These are phyloP conservation scores for Entomobrya multifasciata DNA, from an alignment of 2,888 invertebrate genomes.

Conservation along the genomic window DNA sequence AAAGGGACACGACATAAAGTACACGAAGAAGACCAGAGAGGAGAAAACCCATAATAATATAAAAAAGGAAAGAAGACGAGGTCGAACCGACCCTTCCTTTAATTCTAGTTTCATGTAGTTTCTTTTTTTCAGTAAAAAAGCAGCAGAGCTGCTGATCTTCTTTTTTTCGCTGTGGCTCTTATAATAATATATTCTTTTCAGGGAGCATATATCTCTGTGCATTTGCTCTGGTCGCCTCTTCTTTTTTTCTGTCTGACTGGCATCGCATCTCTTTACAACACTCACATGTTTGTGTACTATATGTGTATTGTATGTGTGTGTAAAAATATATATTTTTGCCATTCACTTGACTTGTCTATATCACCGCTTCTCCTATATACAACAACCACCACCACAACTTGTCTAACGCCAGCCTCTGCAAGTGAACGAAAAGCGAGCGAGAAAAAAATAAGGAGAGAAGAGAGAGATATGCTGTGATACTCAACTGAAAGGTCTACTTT, in stretches of 20 bases:
- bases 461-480: neutral
- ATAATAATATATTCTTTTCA: neutral
- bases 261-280: conserved; percentile 60
- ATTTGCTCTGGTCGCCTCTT: conserved; percentile 48
- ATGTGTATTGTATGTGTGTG: too few relatives aligned
- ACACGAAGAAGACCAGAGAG: conserved; percentile 28
- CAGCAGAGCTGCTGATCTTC: conserved; percentile 34
- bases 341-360: too few relatives aligned
- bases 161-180: neutral
- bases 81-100: conserved; percentile 61
- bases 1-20: conserved; percentile 26
- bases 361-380: neutral
- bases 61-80: conserved; percentile 55
- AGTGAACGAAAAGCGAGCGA: conserved; percentile 17
- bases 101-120: conserved; percentile 60
- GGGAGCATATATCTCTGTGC: neutral
- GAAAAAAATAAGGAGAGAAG: too few relatives aligned
- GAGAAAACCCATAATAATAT: conserved; percentile 36
- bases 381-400: conserved; percentile 11
- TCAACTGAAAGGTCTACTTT: conserved; percentile 4
- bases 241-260: conserved; percentile 40
- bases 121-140: conserved; percentile 23
- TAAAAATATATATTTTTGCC: too few relatives aligned
- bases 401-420: neutral
- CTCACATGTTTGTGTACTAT: neutral